Conservation (phyloP, 2,888 invertebrate genomes). For the Drosophila monieri region DNA sequence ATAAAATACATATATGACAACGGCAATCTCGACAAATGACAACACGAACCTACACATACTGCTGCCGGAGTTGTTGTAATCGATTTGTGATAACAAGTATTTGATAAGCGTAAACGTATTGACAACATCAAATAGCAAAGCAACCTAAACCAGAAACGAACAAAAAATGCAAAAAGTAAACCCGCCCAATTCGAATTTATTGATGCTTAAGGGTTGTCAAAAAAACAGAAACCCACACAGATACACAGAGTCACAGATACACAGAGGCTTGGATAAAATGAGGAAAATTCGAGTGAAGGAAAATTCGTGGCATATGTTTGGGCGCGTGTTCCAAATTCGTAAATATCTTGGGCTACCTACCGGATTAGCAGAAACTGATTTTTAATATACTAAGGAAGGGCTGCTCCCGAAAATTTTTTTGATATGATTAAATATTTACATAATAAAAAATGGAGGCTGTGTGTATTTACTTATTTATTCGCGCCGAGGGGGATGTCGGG, state of each 20-base stretch:
- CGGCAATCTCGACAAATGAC: constrained; percentile 61
- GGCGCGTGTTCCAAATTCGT: constrained; percentile 59
- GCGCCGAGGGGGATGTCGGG: constrained; percentile 10
- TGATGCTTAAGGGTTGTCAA: constrained; percentile 27
- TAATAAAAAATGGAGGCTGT: constrained; percentile 64
- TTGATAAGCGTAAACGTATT: constrained; percentile 78
- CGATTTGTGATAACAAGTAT: constrained; percentile 77
- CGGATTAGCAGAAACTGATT: constrained; percentile 37
- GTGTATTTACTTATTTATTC: constrained; percentile 44
- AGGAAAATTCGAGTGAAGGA: constrained; percentile 11
- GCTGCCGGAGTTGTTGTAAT: constrained; percentile 55
- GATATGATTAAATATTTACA: constrained; percentile 79
- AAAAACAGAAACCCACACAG: constrained; percentile 5
- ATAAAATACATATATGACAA: constrained; percentile 21
- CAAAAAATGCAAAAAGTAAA: constrained; percentile 30
- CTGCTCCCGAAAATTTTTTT: constrained; percentile 40
- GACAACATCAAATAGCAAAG: constrained; percentile 63
- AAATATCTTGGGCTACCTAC: constrained; percentile 38
- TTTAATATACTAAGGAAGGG: constrained; percentile 52
- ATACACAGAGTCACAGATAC: constrained; percentile 20
- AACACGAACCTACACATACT: constrained; percentile 35
- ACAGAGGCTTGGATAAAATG: neutral
- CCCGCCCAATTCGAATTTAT: constrained; percentile 47
- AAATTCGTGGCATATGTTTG: constrained; percentile 50
- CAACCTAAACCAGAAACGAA: constrained; percentile 36